Conservation (phyloP, 2,113 vertebrate species). For the Tupaia chinensis region DNA sequence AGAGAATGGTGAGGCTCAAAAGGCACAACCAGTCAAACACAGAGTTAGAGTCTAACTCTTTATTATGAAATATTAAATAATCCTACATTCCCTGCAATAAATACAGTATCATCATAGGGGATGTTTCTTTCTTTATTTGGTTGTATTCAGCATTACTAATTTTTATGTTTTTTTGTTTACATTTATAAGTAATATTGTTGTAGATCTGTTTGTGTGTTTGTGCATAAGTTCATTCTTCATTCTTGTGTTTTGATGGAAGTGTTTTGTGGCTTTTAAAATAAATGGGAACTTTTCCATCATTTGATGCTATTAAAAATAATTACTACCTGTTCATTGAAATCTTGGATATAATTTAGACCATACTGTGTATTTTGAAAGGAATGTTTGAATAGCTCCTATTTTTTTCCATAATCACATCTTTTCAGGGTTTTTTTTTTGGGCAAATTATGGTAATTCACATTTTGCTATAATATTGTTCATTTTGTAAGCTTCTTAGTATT, state of each 20-base stretch:
- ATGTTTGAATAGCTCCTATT: background rate
- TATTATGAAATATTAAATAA: background rate
- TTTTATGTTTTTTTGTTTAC: background rate
- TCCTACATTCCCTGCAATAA: background rate
- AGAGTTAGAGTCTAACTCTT: background rate
- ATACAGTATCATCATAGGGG: background rate
- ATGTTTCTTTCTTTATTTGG: background rate
- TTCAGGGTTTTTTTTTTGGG: background rate
- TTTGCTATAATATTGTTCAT: background rate
- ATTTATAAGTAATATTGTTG: background rate
- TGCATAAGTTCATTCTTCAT: background rate
- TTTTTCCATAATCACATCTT: background rate
- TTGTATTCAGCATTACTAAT: background rate
- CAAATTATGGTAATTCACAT: background rate
- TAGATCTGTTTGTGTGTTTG: background rate
- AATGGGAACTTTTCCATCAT: background rate
- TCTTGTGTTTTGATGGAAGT: background rate
- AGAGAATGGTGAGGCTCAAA: background rate
- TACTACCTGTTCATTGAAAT: background rate
- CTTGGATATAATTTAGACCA: background rate
- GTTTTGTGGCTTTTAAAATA: background rate
- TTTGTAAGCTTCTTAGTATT: background rate
- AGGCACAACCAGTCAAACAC: background rate
- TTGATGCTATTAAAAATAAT: background rate
- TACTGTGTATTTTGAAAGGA: background rate